phyloP scores from a whole-genome alignment of 37 sponge, comb jelly and placozoan genomes.

The Agelas oroides region DNA sequence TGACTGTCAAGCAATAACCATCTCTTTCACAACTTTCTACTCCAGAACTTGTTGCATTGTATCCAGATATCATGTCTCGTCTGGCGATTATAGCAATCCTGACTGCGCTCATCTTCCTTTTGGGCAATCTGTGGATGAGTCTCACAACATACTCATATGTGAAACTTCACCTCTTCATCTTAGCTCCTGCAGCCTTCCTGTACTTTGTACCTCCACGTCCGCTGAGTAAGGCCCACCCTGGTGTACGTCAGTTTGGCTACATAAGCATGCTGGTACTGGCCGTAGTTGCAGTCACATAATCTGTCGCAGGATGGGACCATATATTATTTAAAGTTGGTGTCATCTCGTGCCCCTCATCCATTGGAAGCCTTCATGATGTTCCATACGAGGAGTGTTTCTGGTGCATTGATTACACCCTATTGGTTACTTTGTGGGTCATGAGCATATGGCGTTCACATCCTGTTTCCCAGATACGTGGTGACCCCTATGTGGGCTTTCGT shows the following conservation, averaged over 20 bases:
- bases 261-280: background rate
- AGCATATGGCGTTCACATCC: no score
- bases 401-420: no score
- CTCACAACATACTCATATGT: background rate
- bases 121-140: slow-evolving; percentile 7
- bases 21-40: no score
- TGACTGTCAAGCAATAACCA: no score
- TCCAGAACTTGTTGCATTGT: no score
- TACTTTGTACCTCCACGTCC: background rate
- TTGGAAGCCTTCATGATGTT: no score
- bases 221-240: background rate
- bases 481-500: no score
- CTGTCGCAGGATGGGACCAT: background rate
- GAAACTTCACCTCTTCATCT: background rate
- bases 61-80: no score
- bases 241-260: background rate
- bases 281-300: background rate
- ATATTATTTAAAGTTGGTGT: background rate
- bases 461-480: no score
- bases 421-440: no score
- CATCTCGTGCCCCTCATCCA: no score
- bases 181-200: background rate
- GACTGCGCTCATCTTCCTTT: background rate
- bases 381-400: no score
- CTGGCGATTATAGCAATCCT: background rate